phyloP scores from a whole-genome alignment of 2,888 invertebrate genomes.

The Spodoptera littoralis region DNA sequence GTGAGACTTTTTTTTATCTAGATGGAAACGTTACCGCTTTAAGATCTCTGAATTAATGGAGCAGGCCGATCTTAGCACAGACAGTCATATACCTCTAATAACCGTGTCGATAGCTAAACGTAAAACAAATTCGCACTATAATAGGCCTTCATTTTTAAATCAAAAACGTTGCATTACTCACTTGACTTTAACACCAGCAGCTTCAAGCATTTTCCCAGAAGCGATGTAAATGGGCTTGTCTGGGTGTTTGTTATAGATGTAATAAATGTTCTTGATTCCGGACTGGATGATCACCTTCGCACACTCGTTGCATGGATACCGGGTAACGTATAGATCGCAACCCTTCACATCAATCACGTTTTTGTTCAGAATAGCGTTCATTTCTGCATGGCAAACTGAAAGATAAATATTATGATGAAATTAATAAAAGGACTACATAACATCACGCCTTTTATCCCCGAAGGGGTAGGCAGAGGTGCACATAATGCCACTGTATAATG shows the following conservation, averaged over 20 bases:
- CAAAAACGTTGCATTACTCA: conserved; percentile 65
- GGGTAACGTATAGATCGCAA: conserved; percentile 95
- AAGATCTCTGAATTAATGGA: too few relatives aligned
- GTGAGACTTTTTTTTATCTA: too few relatives aligned
- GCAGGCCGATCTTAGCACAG: too few relatives aligned
- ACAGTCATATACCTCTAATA: too few relatives aligned
- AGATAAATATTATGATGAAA: conserved; percentile 4
- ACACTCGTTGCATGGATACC: conserved; percentile 99
- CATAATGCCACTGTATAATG: too few relatives aligned
- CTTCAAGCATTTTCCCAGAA: conserved; percentile 94
- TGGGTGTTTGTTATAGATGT: conserved; percentile 94
- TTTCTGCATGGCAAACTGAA: conserved; percentile 98
- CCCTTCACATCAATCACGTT: conserved; percentile 93
- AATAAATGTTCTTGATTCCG: conserved; percentile 94
- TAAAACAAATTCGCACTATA: too few relatives aligned
- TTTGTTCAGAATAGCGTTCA: conserved; percentile 98
- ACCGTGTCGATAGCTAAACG: too few relatives aligned
- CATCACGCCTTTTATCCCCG: too few relatives aligned
- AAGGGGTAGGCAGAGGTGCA: too few relatives aligned
- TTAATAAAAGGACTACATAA: too few relatives aligned
- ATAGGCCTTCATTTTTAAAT: background rate
- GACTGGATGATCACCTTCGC: conserved; percentile 98
- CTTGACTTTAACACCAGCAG: conserved; percentile 92
- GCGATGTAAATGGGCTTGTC: conserved; percentile 91
- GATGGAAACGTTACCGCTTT: too few relatives aligned